Base-by-base conservation (phyloP, 2,113 vertebrate species). In the Ochotona curzoniae region DNA sequence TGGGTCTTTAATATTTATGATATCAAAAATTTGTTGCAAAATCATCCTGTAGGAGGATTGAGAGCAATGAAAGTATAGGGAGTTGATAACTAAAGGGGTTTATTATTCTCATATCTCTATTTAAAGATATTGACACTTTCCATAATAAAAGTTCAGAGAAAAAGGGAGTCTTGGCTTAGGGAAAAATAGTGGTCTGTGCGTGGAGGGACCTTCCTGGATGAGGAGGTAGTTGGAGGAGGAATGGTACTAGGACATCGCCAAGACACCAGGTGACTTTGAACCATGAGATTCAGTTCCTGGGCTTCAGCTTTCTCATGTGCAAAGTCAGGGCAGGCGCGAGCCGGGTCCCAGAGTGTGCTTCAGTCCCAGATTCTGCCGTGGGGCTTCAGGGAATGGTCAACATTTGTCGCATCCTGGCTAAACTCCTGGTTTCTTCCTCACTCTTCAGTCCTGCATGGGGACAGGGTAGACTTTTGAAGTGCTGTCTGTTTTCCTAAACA, bases 1-100 rank as follows among this genome's bases (percentile, higher is more conserved):
- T 85, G 75, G 79, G 17, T 15, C 67, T 80, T 84, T 94, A 38
- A 28, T 84, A 9, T 76, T 70, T 83, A 71, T n/a, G 70, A 78
- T 66, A 44, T 23, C 32, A 30, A 47, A 66, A 7, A 75, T 89
- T 88, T 38, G 23, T 87, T 93, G 89, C 35, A 64, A 75, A 91
- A 82, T 85, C 49, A n/a, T 51, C 57, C 44, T 47, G 28, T 63
- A 64, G 15, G 67, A 67, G 1, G 15, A 23, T 0, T 51, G 14
- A 32, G 23, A 6, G 57, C 8, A 54, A 23, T 71, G 28, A 71
- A 25, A 25, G 3, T 18, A 28, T 54, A 83, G 60, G 28, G 28
- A 79, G 18, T 54, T 80, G 66, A 20, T 67, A 47, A 64, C 73
- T 63, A 88, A 90, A 25, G 30, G 25, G 5, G 61, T 69, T 69